These are phyloP conservation scores for Schizaphis graminum DNA, from an alignment of 2,888 invertebrate genomes.

Conservation along the genomic window DNA sequence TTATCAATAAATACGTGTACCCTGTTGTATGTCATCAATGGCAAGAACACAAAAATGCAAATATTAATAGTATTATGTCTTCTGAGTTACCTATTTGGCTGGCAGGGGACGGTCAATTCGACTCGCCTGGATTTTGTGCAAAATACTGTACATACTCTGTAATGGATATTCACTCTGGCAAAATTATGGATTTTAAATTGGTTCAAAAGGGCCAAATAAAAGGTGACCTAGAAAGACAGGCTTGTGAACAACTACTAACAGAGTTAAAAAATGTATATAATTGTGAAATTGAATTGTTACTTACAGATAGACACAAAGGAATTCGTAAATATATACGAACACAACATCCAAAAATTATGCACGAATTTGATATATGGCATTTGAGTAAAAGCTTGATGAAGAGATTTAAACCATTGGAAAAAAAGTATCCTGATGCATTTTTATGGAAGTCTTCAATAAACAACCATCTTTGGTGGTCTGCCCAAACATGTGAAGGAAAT, in stretches of 20 bases:
- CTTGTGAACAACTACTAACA: constrained; percentile 66
- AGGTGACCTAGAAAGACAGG: constrained; percentile 66
- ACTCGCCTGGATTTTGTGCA: constrained; percentile 67
- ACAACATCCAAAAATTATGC: constrained; percentile 62
- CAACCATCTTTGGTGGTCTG: constrained; percentile 44
- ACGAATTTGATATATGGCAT: constrained; percentile 67
- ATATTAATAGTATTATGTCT: background rate
- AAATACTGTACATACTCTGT: constrained; percentile 67
- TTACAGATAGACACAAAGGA: constrained; percentile 67
- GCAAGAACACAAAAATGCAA: constrained; percentile 15
- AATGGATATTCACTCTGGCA: constrained; percentile 66
- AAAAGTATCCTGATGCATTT: constrained; percentile 58
- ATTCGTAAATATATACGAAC: constrained; percentile 65
- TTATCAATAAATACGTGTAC: constrained; percentile 25
- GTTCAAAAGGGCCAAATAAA: constrained; percentile 65
- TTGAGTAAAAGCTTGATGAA: constrained; percentile 67
- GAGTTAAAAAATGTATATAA: constrained; percentile 56
- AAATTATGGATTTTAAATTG: constrained; percentile 67
- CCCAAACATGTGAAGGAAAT: constrained; percentile 46
- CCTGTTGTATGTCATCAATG: constrained; percentile 7
- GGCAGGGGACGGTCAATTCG: constrained; percentile 67
- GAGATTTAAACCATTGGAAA: constrained; percentile 64
- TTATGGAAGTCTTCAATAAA: constrained; percentile 66
- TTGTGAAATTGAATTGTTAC: constrained; percentile 65
- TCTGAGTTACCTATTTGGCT: constrained; percentile 61